These are phyloP conservation scores for Bombus breviceps DNA, from an alignment of 1,140 invertebrate genomes.

Conservation along the genomic window DNA sequence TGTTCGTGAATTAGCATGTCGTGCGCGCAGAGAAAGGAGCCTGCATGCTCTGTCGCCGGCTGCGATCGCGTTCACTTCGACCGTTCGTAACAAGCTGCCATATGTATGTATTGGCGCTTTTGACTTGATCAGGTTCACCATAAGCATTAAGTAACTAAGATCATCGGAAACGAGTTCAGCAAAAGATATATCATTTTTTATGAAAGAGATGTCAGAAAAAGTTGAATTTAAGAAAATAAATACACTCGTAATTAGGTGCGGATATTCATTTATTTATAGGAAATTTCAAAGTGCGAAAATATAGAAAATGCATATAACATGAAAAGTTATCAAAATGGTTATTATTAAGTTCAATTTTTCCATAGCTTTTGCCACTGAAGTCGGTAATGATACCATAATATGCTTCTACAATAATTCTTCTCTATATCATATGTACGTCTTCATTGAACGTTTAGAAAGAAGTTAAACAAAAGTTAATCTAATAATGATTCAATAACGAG, in stretches of 20 bases:
- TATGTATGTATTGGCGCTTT: neutral
- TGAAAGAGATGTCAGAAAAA: neutral
- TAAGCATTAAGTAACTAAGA: neutral
- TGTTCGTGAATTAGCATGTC: conserved; percentile 15
- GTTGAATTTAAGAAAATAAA: neutral
- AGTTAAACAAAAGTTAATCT: too few relatives aligned
- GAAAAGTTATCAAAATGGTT: neutral
- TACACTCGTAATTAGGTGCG: neutral
- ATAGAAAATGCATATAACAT: neutral
- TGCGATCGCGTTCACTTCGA: neutral
- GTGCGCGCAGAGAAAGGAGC: neutral
- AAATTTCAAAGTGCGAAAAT: neutral
- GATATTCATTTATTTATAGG: neutral
- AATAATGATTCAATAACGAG: too few relatives aligned
- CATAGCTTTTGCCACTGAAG: neutral
- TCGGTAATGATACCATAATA: neutral
- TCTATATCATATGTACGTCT: neutral
- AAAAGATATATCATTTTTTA: neutral
- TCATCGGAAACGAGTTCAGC: neutral
- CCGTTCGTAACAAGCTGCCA: neutral
- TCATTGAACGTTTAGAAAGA: neutral
- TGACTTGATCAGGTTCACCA: neutral
- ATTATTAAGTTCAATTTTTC: neutral
- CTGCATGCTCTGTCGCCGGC: neutral
- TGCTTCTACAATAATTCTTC: neutral